Evolutionary conservation across 1,140 invertebrate genomes (phyloP), one percentile per base, ranked within the genome.

Genomic region (Gonatopus flavifemur): DNA sequence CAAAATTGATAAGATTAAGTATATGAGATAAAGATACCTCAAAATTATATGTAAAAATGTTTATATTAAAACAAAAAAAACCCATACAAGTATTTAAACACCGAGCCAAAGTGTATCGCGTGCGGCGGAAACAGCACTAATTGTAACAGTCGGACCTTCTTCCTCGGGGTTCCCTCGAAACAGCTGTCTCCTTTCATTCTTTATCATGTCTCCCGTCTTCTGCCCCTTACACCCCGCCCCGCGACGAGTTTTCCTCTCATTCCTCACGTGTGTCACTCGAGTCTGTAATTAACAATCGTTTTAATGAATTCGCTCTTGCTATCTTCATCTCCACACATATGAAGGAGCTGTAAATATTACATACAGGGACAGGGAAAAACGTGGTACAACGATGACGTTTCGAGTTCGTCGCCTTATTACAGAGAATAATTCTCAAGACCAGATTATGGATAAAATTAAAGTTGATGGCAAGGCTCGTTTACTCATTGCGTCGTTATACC

Each of bases 221-320:
- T 32, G 37, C 36, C 33, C 30, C 25, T 16, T 39, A 3, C 19
- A 42, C 35, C 42, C 7, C 12, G 24, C 38, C 32, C 56, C 47
- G 35, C 57, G n/a, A n/a, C n/a, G n/a, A n/a, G n/a, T n/a, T n/a
- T n/a, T n/a, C n/a, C n/a, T n/a, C n/a, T n/a, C n/a, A n/a, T n/a
- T n/a, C n/a, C n/a, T n/a, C n/a, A n/a, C n/a, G n/a, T n/a, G 30
- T 67, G 63, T 69, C 68, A 69, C 57, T 67, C 55, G 31, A 25
- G 53, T 19, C 51, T 37, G 59, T 59, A 64, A 70, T 70, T 67
- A 69, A 66, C 51, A 64, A 66, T 64, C 55, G 38, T 52, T 63
- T 61, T 60, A 64, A 66, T 57, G 59, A 70, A 66, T 63, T 52
- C 49, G 39, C 49, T 37, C 32, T 10, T 18, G 22, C 41, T 69